Evolutionary conservation across 2,113 vertebrate species (phyloP), one percentile per base, ranked within the genome.

Genomic region (Hyperoodon ampullatus): DNA sequence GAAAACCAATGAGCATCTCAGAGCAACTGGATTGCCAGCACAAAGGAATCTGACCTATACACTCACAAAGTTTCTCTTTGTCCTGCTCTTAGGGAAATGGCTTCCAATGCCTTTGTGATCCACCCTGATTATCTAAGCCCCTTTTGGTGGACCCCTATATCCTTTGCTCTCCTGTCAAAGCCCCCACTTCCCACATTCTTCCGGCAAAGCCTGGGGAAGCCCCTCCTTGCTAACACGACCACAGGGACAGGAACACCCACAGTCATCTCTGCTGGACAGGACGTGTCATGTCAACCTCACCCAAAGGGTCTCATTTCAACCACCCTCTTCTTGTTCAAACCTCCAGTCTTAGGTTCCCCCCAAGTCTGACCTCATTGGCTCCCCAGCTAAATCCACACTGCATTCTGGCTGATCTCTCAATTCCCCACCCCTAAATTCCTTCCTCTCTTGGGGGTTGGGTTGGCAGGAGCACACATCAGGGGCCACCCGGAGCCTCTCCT

Each of bases 31-130:
- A 13, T 11, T 5, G 23, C 18, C 50, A 35, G 6, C 58, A 7
- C 24, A 2, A 12, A 60, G 44, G 4, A 28, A 5, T 53, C 35
- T 13, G 24, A 19, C 21, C 61, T 18, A 1, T 3, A 4, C 2
- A 21, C 24, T 71, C 53, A 8, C 11, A 1, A 14, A 21, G 23
- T 35, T 80, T 47, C 47, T 47, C 19, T 39, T 24, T 8, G 84
- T 53, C 63, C 63, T 18, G 15, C 39, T 35, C 63, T 39, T 80
- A 18, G 23, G 66, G 33, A 50, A 15, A 47, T 10, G 15, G 42
- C 58, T 85, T 47, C 58, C 33, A 55, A n/a, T 8, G 60, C 26
- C 21, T 3, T 6, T 3, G 0, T 44, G 19, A 35, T 60, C 44
- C 18, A 65, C 50, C 21, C 21, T 15, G 16, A 68, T 28, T 8